Evolutionary conservation across 2,113 vertebrate species (phyloP).

Genomic region (Campylomormyrus tamandua): DNA sequence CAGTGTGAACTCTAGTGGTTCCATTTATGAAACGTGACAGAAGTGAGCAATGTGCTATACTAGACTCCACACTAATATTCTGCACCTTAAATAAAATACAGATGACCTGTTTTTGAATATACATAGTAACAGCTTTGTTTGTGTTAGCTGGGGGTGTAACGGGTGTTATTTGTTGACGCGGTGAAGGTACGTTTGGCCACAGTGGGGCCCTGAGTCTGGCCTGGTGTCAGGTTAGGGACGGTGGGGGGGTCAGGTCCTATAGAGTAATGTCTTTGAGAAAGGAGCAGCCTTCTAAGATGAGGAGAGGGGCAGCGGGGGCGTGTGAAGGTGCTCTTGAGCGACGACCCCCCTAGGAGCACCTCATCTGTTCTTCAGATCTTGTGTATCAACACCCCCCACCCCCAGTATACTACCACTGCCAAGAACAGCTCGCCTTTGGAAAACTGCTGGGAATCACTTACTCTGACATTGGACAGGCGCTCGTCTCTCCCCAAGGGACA

Average conservation of each 20-base stretch:
- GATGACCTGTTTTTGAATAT: not conserved
- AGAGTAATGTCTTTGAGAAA: not conserved
- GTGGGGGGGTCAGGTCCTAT: not conserved
- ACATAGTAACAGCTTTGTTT: not conserved
- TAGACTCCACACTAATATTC: not conserved
- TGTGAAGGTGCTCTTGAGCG: constrained; percentile 20
- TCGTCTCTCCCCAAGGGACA: too few relatives aligned
- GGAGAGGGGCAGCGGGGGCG: not conserved
- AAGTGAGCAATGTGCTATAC: not conserved
- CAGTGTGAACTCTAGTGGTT: not conserved
- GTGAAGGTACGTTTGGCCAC: not conserved
- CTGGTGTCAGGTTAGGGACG: not conserved
- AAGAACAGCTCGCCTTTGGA: not conserved
- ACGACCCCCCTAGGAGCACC: not conserved
- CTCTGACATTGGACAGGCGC: not conserved
- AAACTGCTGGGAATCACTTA: constrained; percentile 16
- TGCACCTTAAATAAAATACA: not conserved
- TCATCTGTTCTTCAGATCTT: not conserved
- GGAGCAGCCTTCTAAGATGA: not conserved
- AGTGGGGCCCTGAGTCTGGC: not conserved
- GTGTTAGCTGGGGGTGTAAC: not conserved
- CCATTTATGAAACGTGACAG: not conserved
- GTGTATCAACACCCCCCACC: not conserved
- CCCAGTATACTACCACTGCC: not conserved
- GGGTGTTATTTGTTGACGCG: not conserved